phyloP scores from a whole-genome alignment of 2,797 vertebrate genomes.

The Centroberyx gerrardi region DNA sequence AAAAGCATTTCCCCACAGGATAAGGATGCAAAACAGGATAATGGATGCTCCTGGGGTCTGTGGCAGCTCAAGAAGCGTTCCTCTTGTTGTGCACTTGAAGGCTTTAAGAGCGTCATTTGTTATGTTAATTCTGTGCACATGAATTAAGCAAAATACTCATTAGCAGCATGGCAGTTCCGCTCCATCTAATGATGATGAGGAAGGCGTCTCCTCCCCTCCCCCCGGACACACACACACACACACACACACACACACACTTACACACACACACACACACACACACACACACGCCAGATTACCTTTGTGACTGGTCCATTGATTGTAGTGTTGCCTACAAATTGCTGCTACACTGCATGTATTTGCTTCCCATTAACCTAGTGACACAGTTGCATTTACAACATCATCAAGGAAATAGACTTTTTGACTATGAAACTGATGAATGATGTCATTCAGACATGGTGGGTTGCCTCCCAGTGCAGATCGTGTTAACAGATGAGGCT shows the following conservation, averaged over 20 bases:
- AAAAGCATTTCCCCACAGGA: constrained; percentile 31
- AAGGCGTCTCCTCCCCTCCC: constrained; percentile 21
- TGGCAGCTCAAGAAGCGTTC: constrained; percentile 43
- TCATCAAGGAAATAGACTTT: neutral
- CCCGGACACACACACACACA: constrained; percentile 3
- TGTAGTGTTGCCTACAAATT: constrained; percentile 23
- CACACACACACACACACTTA: constrained; percentile 17
- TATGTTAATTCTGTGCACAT: constrained; percentile 67
- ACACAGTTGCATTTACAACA: constrained; percentile 41
- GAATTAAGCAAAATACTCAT: constrained; percentile 53
- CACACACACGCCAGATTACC: constrained; percentile 1
- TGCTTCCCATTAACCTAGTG: constrained; percentile 33
- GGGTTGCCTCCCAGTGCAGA: neutral
- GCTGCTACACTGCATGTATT: constrained; percentile 18
- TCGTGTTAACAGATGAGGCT: constrained; percentile 19
- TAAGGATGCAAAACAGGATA: constrained; percentile 32
- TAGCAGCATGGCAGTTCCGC: constrained; percentile 60
- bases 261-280: constrained; percentile 14
- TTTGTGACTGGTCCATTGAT: constrained; percentile 11
- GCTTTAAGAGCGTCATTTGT: constrained; percentile 54
- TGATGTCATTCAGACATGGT: constrained; percentile 10
- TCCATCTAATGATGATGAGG: constrained; percentile 29
- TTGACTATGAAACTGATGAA: constrained; percentile 34
- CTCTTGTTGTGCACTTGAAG: constrained; percentile 40
- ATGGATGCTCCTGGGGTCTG: constrained; percentile 4